These are phyloP conservation scores for Dinomys branickii DNA, from an alignment of 2,113 vertebrate species.

Conservation along the genomic window DNA sequence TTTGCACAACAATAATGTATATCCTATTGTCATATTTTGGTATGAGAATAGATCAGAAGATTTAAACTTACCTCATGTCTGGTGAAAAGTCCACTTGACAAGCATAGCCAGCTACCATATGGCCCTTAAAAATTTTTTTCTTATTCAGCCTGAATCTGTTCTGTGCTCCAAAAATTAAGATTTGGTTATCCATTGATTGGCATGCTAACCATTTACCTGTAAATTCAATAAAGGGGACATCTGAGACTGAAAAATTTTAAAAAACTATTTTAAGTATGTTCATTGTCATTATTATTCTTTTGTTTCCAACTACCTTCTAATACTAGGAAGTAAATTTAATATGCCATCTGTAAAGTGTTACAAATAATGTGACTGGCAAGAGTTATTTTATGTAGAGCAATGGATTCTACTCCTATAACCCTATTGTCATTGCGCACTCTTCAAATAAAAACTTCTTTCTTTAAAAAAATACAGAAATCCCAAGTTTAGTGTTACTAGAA, in stretches of 20 bases:
- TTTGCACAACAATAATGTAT: background rate
- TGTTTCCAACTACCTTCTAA: background rate
- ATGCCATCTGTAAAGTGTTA: background rate
- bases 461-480: conserved; percentile 2
- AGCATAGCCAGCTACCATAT: conserved; percentile 99
- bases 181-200: conserved; percentile 99
- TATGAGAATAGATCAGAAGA: background rate
- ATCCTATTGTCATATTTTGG: background rate
- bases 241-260: background rate
- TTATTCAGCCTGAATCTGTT: conserved; percentile 99
- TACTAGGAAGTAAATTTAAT: conserved; percentile 26
- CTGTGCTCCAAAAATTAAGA: conserved; percentile 98
- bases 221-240: conserved; percentile 61
- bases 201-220: conserved; percentile 98
- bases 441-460: background rate
- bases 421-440: background rate
- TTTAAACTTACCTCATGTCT: conserved; percentile 95
- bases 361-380: background rate
- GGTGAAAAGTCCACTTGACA: conserved; percentile 99
- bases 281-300: conserved; percentile 5
- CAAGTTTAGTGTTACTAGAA: background rate
- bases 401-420: background rate
- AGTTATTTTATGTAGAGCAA: conserved; percentile 4
- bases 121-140: conserved; percentile 99
- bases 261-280: conserved; percentile 19